phyloP scores from a whole-genome alignment of 2,797 vertebrate genomes.

The Hypotaenidia philippensis region DNA sequence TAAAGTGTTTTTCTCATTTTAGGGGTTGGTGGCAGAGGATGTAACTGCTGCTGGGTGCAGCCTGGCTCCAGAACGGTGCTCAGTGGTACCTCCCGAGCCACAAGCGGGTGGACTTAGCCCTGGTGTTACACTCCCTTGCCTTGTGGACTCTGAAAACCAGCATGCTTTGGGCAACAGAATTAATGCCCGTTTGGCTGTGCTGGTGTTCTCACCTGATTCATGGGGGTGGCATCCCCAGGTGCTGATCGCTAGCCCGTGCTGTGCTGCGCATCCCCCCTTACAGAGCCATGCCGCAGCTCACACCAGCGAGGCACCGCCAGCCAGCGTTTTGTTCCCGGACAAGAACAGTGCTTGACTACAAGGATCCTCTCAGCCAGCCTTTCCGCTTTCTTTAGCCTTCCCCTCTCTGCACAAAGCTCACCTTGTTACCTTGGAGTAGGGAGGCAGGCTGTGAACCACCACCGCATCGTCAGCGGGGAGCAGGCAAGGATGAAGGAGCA shows the following conservation, averaged over 20 bases:
- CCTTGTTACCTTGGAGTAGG: fast-evolving
- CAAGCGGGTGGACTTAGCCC: not conserved
- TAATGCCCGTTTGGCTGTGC: not conserved
- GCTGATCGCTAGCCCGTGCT: not conserved
- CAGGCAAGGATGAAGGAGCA: not conserved
- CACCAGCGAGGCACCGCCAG: not conserved
- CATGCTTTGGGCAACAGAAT: not conserved
- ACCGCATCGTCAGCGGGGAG: fast-evolving
- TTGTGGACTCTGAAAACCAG: not conserved
- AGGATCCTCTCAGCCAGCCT: not conserved
- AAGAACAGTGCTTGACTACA: not conserved
- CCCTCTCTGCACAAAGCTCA: not conserved
- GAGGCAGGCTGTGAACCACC: not conserved
- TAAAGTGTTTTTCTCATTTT: not conserved
- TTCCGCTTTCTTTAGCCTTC: not conserved
- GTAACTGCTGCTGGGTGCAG: not conserved
- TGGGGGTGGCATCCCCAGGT: not conserved
- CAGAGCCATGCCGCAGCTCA: not conserved
- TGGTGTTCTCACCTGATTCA: not conserved
- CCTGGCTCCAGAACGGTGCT: not conserved
- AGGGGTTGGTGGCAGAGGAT: not conserved
- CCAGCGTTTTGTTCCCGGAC: not conserved
- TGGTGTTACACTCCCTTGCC: not conserved
- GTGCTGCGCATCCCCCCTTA: not conserved
- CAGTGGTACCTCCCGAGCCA: not conserved